Evolutionary conservation across 2,113 vertebrate species (phyloP).

Genomic region (Dendropsophus ebraccatus): DNA sequence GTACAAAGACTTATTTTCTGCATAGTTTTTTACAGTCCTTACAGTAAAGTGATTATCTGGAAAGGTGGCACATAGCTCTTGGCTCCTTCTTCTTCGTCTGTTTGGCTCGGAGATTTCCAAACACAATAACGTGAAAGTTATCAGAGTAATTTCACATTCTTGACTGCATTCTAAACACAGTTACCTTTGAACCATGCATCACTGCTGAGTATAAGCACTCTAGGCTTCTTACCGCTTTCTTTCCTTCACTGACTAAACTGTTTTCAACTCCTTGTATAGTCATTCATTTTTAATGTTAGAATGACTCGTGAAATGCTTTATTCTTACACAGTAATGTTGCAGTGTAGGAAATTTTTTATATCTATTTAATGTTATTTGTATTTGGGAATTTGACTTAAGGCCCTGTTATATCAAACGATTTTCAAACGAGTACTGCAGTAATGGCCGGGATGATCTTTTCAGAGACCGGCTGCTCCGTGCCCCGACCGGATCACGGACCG

Average conservation of each 20-base stretch:
- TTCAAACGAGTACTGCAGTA: no score
- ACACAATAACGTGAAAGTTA: slow-evolving; percentile 18
- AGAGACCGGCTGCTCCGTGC: no score
- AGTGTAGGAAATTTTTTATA: no score
- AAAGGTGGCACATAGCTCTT: slow-evolving; percentile 10
- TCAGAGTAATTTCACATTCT: neutral
- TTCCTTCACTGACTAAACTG: neutral
- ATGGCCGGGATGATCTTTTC: no score
- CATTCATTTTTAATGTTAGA: neutral
- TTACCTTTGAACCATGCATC: slow-evolving; percentile 3
- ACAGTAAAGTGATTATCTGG: neutral
- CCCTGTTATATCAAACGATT: no score
- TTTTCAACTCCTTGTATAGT: neutral
- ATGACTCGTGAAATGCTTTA: neutral
- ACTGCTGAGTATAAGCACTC: neutral
- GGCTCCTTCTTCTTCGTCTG: neutral
- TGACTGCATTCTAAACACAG: slow-evolving; percentile 30
- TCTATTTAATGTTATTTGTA: no score
- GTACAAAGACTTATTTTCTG: neutral
- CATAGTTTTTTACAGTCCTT: neutral
- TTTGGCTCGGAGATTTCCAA: neutral
- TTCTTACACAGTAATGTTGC: neutral
- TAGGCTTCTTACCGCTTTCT: neutral
- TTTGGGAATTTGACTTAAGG: no score
- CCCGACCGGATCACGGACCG: no score